Evolutionary conservation across 1,140 invertebrate species (phyloP).

Genomic region (Drosophila repletoides): DNA sequence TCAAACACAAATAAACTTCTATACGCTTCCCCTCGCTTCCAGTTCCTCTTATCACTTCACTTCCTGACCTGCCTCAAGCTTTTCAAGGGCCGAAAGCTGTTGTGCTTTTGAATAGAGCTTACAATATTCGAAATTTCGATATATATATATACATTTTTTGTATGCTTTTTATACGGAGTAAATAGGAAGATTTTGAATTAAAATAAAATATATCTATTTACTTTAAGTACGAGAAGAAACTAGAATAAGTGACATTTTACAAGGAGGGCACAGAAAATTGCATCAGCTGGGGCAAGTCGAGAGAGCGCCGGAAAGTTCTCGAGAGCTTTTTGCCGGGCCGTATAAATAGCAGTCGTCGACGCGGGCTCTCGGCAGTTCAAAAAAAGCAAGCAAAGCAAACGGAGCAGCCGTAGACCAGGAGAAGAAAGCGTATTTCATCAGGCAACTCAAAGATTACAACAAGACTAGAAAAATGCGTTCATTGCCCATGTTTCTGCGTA

Average conservation of each 20-base stretch:
- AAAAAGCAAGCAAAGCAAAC: constrained; percentile 2
- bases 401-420: background rate
- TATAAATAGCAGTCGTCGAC: constrained; percentile 53
- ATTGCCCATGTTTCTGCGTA: constrained; percentile 63
- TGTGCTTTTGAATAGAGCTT: background rate
- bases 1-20: background rate
- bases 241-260: constrained; percentile 23
- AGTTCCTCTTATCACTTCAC: background rate
- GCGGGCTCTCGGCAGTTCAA: constrained; percentile 26
- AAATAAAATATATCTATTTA: too few species aligned
- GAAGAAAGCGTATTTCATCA: constrained; percentile 19
- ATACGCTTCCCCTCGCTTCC: background rate
- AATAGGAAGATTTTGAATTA: background rate
- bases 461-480: constrained; percentile 55
- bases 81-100: background rate
- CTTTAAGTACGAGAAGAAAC: too few species aligned
- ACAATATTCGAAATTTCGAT: constrained; percentile 18
- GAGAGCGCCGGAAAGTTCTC: constrained; percentile 52
- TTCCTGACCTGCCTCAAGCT: constrained; percentile 20
- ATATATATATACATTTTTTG: background rate
- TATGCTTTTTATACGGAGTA: background rate
- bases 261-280: constrained; percentile 33
- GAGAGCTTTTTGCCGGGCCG: background rate
- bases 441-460: background rate
- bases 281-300: constrained; percentile 50